Evolutionary conservation across 2,797 vertebrate species (phyloP).

Genomic region (Bradypus variegatus): DNA sequence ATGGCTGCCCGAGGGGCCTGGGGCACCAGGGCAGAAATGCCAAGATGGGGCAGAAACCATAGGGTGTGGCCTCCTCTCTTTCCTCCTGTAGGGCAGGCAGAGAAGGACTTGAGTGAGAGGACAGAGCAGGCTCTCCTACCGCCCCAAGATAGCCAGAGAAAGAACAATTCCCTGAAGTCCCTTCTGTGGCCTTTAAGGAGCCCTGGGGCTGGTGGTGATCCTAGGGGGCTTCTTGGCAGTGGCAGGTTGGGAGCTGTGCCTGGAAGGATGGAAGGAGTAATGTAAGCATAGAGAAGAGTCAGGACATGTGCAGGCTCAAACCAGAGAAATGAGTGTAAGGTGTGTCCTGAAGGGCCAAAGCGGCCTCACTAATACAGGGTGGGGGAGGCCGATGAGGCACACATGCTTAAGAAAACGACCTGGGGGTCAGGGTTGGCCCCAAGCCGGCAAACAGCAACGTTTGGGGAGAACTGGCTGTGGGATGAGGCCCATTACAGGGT

Average conservation of each 20-base stretch:
- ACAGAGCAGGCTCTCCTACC: neutral
- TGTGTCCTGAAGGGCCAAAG: conserved; percentile 50
- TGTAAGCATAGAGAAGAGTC: neutral
- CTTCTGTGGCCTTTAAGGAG: neutral
- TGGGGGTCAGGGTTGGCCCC: conserved; percentile 46
- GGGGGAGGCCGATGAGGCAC: conserved; percentile 34
- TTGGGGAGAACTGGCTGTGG: neutral
- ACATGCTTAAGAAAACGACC: conserved; percentile 29
- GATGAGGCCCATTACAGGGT: neutral
- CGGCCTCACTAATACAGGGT: conserved; percentile 4
- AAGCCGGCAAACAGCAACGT: neutral
- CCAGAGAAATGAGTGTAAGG: conserved; percentile 18
- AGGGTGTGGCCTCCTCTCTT: neutral
- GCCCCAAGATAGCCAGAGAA: rapidly evolving
- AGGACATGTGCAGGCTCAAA: conserved; percentile 51
- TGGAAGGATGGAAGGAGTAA: conserved; percentile 4
- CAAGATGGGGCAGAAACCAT: neutral
- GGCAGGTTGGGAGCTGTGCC: neutral
- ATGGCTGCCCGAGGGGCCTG: neutral
- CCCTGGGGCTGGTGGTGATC: neutral
- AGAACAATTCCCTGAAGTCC: neutral
- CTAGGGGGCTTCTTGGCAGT: neutral
- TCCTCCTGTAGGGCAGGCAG: neutral
- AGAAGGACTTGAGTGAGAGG: neutral
- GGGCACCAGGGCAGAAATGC: neutral